These are phyloP conservation scores for Parasteatoda lunata DNA, from an alignment of 2,888 invertebrate species.

Conservation along the genomic window DNA sequence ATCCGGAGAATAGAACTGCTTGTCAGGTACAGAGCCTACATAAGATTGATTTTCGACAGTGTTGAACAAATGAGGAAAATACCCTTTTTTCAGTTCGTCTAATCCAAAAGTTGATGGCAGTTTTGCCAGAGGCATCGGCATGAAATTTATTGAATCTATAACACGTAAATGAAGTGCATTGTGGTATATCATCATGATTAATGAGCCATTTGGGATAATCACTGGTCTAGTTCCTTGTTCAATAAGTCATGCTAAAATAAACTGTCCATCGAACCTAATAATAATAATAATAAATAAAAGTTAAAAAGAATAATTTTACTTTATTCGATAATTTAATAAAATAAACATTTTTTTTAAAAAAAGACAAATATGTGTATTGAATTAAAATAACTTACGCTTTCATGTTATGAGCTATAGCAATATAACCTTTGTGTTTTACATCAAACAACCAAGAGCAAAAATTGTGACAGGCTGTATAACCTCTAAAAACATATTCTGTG, in stretches of 20 bases:
- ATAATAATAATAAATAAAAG: slow-evolving; percentile 14
- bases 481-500: not conserved
- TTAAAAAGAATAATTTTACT: too few species aligned
- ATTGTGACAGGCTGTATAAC: not conserved
- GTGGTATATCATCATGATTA: slow-evolving; percentile 1
- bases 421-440: slow-evolving; percentile 7
- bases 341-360: too few species aligned
- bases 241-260: slow-evolving; percentile 4
- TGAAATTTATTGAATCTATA: slow-evolving; percentile 50
- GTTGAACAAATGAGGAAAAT: not conserved
- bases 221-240: slow-evolving; percentile 5
- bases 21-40: slow-evolving; percentile 4
- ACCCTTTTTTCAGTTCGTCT: slow-evolving; percentile 29
- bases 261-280: slow-evolving; percentile 40
- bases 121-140: slow-evolving; percentile 41
- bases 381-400: too few species aligned
- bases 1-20: slow-evolving; percentile 4
- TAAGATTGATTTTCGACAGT: slow-evolving; percentile 20
- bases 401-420: too few species aligned
- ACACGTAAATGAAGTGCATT: not conserved
- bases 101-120: slow-evolving; percentile 25
- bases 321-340: too few species aligned
- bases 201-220: slow-evolving; percentile 20
- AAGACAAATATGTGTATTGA: too few species aligned
- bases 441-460: slow-evolving; percentile 30